Conservation (phyloP, 2,113 vertebrate genomes). For the Spea bombifrons region DNA sequence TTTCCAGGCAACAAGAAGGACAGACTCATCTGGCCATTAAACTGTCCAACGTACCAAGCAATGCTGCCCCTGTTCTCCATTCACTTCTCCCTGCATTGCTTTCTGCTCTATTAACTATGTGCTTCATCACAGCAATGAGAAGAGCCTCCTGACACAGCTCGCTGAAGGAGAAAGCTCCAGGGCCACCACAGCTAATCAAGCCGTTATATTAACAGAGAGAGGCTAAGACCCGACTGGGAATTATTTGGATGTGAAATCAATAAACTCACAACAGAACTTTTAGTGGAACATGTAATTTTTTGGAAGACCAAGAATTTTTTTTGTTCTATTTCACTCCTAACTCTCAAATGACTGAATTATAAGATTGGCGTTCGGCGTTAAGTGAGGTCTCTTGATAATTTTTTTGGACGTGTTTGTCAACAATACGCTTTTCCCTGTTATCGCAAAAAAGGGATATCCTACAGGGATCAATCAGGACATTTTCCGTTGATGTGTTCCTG, state of each 20-base stretch:
- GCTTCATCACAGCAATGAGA: constrained; percentile 63
- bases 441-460: too few relatives aligned
- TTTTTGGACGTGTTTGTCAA: too few relatives aligned
- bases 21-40: constrained; percentile 59
- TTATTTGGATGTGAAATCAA: not conserved
- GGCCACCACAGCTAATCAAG: not conserved
- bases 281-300: too few relatives aligned
- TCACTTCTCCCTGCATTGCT: constrained; percentile 51
- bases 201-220: not conserved
- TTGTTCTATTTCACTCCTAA: too few relatives aligned
- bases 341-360: too few relatives aligned
- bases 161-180: constrained; percentile 30
- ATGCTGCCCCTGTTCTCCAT: constrained; percentile 48
- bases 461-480: too few relatives aligned
- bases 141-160: constrained; percentile 75
- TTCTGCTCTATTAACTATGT: constrained; percentile 58
- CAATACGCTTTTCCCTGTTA: too few relatives aligned
- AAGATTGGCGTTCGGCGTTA: too few relatives aligned
- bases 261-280: not conserved
- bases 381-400: too few relatives aligned
- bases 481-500: too few relatives aligned
- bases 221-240: not conserved
- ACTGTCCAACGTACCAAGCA: constrained; percentile 49
- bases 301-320: too few relatives aligned
- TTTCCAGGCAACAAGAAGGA: constrained; percentile 48